Base-by-base conservation (phyloP, 2,113 vertebrate genomes). In the Oncorhynchus nerka region DNA sequence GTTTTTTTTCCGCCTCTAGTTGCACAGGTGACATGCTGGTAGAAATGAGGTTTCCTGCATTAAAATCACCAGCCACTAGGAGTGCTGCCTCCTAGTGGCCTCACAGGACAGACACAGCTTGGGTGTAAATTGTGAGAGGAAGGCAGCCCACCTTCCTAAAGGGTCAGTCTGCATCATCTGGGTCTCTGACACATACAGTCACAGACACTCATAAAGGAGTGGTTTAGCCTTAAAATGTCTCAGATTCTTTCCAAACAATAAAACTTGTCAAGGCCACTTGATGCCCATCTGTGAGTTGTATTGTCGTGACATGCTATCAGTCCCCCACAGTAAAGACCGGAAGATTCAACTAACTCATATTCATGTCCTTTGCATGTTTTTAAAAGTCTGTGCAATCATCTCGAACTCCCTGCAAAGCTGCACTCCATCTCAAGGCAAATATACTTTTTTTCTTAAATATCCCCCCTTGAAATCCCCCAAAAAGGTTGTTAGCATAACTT, bases 71-170 rank as follows among this genome's bases (percentile, higher is more conserved):
- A 8, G 39, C 39, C 39, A 45, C 39, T 45, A 45, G 39, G 39
- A 45, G 8, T 9, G 39, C 39, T 9, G 39, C 9, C 9, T 45
- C 9, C 8, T 45, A 45, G 39, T 45, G 2, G 39, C 39, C 39
- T 77, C 81, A 76, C 82, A 80, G 83, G 82, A 73, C 72, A 71
- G 77, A 68, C 81, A 83, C 85, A 90, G 88, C 84, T 91, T 86
- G 81, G 30, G 83, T 85, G 81, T 80, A 84, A 87, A 83, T 57
- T n/a, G 73, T 72, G 19, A 13, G 8, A 78, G 88, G 83, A 90
- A 84, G 65, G 16, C 51, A 55, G 79, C 4, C 1, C 49, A 71
- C 26, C 55, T 55, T 45, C 39, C 39, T 19, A 55, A 16, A 55
- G 73, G 85, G 81, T 86, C 85, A 84, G 85, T 80, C 79, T 78